Conservation (phyloP, 2,888 invertebrate species). For the Zhuqinia jingwanae region DNA sequence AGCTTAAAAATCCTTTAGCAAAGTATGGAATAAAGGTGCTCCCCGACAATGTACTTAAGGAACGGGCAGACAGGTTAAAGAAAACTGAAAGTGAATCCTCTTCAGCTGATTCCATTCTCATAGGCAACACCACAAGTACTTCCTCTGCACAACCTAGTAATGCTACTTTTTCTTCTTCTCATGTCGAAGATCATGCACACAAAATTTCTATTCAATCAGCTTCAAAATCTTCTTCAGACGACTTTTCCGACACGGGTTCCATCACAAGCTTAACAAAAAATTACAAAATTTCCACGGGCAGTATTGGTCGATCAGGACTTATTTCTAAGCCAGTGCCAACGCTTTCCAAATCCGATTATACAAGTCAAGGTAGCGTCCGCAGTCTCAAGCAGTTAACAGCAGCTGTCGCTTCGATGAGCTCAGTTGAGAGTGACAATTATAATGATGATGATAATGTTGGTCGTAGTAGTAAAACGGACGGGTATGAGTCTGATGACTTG, state of each 20-base stretch:
- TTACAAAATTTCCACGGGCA: constrained; percentile 31
- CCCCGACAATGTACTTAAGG: constrained; percentile 77
- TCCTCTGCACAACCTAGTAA: constrained; percentile 33
- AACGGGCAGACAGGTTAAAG: constrained; percentile 70
- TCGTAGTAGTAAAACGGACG: constrained; percentile 2
- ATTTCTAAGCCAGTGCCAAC: constrained; percentile 67
- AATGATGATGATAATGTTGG: constrained; percentile 50
- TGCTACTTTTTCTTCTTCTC: neutral
- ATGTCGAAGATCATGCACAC: constrained; percentile 33
- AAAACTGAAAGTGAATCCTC: constrained; percentile 58
- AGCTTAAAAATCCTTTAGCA: constrained; percentile 72
- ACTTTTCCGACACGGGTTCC: constrained; percentile 64
- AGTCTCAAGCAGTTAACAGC: constrained; percentile 69
- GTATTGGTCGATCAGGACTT: constrained; percentile 37
- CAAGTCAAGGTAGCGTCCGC: constrained; percentile 72
- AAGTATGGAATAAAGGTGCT: constrained; percentile 79
- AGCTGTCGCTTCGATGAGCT: constrained; percentile 14
- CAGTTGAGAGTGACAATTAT: constrained; percentile 41
- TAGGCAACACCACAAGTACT: neutral
- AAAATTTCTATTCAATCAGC: constrained; percentile 38
- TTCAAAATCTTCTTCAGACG: constrained; percentile 58
- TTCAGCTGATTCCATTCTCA: neutral
- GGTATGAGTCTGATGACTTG: constrained; percentile 77
- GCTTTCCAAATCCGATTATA: constrained; percentile 71
- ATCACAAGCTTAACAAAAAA: constrained; percentile 47